Evolutionary conservation across 2,888 invertebrate genomes (phyloP).

Genomic region (Pantelozetes paolii): DNA sequence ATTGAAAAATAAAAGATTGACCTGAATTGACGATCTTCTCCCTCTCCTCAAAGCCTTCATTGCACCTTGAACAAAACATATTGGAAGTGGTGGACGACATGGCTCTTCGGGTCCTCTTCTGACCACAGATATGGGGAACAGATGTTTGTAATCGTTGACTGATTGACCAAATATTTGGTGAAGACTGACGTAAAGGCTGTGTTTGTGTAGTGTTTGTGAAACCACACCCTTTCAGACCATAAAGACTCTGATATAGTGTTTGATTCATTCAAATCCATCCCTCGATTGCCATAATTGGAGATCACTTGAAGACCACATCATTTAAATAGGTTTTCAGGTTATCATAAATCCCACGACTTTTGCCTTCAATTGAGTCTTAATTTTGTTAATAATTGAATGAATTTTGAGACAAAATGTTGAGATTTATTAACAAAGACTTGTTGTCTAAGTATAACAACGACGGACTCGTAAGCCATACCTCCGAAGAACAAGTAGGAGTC

Average conservation of each 20-base stretch:
- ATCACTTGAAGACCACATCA: not conserved
- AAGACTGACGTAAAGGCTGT: not conserved
- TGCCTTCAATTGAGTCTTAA: not conserved
- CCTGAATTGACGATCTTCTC: slow-evolving; percentile 99
- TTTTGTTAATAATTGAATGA: not conserved
- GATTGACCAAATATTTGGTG: not conserved
- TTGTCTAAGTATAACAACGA: slow-evolving; percentile 25
- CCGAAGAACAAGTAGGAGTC: slow-evolving; percentile 38
- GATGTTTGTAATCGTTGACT: slow-evolving; percentile 18
- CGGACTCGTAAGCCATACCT: slow-evolving; percentile 25
- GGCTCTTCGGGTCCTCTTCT: no score
- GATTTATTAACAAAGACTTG: slow-evolving; percentile 22
- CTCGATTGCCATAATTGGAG: slow-evolving; percentile 28
- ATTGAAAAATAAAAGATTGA: slow-evolving; percentile 38
- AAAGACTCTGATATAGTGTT: not conserved
- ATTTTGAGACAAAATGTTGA: slow-evolving; percentile 24
- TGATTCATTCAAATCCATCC: not conserved
- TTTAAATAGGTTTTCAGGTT: slow-evolving; percentile 26
- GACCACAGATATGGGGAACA: no score
- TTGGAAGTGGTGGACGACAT: slow-evolving; percentile 35
- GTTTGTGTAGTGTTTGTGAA: not conserved
- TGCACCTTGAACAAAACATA: slow-evolving; percentile 75
- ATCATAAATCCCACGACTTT: slow-evolving; percentile 21
- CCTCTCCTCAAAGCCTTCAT: slow-evolving; percentile 89
- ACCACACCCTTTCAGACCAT: slow-evolving; percentile 8